phyloP scores from a whole-genome alignment of 2,888 invertebrate species.

The Chydorus sphaericus region DNA sequence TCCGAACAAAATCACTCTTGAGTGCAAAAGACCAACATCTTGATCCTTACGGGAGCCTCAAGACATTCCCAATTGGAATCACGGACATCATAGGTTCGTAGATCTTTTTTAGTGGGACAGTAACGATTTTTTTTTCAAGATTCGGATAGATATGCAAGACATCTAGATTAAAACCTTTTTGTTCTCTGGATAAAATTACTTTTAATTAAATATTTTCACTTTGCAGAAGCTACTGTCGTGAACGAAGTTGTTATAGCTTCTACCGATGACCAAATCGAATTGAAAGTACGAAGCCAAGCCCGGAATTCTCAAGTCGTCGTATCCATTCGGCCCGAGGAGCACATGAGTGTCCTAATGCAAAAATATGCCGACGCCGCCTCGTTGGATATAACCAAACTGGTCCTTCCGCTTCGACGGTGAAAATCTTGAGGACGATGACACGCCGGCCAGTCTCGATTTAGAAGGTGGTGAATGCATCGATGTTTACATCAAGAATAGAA shows the following conservation, averaged over 20 bases:
- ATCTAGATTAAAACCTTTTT: no score
- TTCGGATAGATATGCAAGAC: no score
- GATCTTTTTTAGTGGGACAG: neutral
- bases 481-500: slow-evolving; percentile 17
- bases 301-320: slow-evolving; percentile 31
- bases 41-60: neutral
- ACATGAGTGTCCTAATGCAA: slow-evolving; percentile 31
- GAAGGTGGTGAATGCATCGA: slow-evolving; percentile 42
- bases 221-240: neutral
- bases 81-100: neutral
- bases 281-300: slow-evolving; percentile 36
- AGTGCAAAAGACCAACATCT: neutral
- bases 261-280: slow-evolving; percentile 14
- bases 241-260: neutral
- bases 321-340: slow-evolving; percentile 26
- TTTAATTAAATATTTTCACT: neutral
- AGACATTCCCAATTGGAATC: neutral
- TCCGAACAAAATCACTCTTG: no score
- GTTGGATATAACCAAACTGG: slow-evolving; percentile 28
- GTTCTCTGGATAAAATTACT: neutral
- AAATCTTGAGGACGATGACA: slow-evolving; percentile 29
- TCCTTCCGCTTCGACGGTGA: slow-evolving; percentile 42
- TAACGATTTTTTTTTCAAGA: no score
- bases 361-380: slow-evolving; percentile 36
- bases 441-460: slow-evolving; percentile 33